These are phyloP conservation scores for Pentalonia nigronervosa DNA, from an alignment of 1,140 invertebrate genomes.

Conservation along the genomic window DNA sequence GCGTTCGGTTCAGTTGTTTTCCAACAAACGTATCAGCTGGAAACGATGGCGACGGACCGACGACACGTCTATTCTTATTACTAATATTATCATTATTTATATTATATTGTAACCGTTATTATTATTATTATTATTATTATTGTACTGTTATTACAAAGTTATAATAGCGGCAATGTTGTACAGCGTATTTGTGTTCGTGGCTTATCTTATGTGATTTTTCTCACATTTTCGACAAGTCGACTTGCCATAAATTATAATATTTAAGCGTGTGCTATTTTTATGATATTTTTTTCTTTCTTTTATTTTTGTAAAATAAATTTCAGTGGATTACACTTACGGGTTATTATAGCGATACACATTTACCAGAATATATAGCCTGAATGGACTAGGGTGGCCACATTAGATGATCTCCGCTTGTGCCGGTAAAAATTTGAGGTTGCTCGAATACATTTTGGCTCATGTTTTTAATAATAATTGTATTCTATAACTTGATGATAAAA, in stretches of 20 bases:
- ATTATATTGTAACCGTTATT: background rate
- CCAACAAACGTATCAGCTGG: background rate
- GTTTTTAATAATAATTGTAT: too few relatives aligned
- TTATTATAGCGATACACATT: background rate
- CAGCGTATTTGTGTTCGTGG: background rate
- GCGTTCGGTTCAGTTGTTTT: slow-evolving; percentile 4
- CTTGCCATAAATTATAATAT: background rate
- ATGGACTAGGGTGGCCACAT: too few relatives aligned
- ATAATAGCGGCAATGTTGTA: background rate
- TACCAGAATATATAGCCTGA: background rate
- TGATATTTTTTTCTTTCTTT: background rate
- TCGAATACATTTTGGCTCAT: too few relatives aligned
- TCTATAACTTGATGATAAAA: too few relatives aligned
- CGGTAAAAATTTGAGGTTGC: too few relatives aligned
- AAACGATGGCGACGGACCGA: background rate
- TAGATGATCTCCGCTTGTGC: too few relatives aligned
- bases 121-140: background rate
- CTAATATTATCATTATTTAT: background rate
- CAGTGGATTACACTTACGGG: too few relatives aligned
- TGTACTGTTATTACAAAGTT: background rate
- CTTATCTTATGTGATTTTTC: background rate
- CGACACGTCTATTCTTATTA: background rate
- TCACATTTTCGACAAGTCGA: background rate
- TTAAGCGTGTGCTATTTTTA: too few relatives aligned
- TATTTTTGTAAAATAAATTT: background rate